A percentile compares a stretch with the other conserved stretches of the same genome.
Evolutionary conservation across 30 jellyfish, hydroid and myxozoan species (phyloP).

Genomic region (Turritopsis rubra): DNA sequence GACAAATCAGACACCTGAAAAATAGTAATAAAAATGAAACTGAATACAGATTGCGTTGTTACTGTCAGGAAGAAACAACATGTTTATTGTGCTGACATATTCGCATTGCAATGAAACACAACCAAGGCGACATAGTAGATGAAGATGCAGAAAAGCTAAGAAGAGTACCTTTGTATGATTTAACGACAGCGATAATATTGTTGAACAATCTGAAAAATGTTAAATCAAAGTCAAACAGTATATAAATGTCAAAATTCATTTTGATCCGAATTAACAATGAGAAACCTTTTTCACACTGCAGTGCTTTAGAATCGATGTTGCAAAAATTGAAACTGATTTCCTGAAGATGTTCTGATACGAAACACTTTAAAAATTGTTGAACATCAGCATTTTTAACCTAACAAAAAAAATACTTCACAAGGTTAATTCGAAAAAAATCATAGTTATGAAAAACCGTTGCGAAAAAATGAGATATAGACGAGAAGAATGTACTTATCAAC

Average conservation of each 20-base stretch:
- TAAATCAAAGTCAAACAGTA: background rate
- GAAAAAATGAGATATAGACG: too few relatives aligned
- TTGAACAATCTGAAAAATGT: background rate
- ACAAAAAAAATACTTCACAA: background rate
- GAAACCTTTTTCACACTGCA: background rate
- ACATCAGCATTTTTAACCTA: background rate
- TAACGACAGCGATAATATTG: background rate
- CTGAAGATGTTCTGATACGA: background rate
- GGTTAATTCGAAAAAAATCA: background rate
- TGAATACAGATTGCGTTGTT: too few relatives aligned
- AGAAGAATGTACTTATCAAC: too few relatives aligned
- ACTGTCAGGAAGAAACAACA: too few relatives aligned
- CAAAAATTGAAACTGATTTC: background rate
- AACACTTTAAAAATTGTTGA: background rate
- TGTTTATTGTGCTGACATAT: too few relatives aligned
- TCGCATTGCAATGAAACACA: background rate
- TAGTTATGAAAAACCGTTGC: too few relatives aligned
- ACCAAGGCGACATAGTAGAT: background rate
- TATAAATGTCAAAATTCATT: background rate
- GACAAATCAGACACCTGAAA: background rate
- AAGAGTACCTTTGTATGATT: conserved; percentile 14
- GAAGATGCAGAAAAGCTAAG: background rate
- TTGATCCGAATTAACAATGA: background rate
- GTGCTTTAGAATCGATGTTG: background rate
- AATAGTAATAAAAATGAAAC: background rate